A percentile compares a stretch with the other conserved stretches of the same genome.
Evolutionary conservation across 2,113 vertebrate genomes (phyloP).

Genomic region (Mormyrus lacerda): DNA sequence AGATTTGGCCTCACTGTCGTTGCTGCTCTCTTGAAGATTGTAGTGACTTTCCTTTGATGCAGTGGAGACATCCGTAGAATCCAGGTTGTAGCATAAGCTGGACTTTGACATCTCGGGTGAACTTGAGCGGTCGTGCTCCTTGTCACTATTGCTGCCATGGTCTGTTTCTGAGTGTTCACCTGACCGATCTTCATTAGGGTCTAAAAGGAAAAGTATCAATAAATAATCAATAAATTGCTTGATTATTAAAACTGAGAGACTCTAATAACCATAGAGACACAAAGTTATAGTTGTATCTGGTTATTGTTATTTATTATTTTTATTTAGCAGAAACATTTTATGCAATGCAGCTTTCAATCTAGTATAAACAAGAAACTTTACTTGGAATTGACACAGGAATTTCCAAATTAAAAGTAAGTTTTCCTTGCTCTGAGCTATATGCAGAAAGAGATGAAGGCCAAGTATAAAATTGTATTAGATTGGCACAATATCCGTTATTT

Average conservation of each 20-base stretch:
- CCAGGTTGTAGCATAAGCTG: constrained; percentile 75
- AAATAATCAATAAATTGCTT: not conserved
- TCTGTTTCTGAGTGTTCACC: constrained; percentile 70
- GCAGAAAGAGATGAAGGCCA: not conserved
- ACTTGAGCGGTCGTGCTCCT: constrained; percentile 77
- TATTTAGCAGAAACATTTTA: not conserved
- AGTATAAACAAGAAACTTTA: not conserved
- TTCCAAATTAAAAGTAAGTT: not conserved
- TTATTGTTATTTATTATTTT: not conserved
- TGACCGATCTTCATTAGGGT: constrained; percentile 68
- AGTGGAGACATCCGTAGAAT: constrained; percentile 73
- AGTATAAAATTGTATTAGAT: not conserved
- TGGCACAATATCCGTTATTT: not conserved
- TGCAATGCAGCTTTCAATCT: not conserved
- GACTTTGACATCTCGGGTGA: constrained; percentile 78
- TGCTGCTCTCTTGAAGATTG: constrained; percentile 60
- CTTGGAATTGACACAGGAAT: not conserved
- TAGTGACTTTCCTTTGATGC: constrained; percentile 70
- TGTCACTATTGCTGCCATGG: constrained; percentile 78
- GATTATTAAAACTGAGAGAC: not conserved
- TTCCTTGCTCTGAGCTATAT: not conserved
- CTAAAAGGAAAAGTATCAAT: constrained; percentile 50
- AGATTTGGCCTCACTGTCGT: constrained; percentile 58
- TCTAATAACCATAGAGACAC: not conserved
- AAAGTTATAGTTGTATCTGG: not conserved